Conservation (phyloP, 1,140 invertebrate genomes). For the Carcinoscorpius rotundicauda region DNA sequence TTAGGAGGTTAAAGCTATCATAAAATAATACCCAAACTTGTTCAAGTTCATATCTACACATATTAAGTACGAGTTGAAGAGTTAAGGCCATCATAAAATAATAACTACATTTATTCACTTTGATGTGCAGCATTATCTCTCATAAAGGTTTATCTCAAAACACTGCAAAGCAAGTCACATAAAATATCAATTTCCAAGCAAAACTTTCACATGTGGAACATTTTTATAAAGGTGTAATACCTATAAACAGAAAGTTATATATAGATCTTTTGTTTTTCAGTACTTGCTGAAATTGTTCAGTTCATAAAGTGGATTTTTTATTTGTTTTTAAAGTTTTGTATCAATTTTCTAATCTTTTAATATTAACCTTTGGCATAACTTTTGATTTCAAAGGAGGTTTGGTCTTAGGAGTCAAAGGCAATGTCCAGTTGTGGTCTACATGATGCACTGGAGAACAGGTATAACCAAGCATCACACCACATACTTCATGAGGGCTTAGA, state of each 20-base stretch:
- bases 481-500: constrained; percentile 73
- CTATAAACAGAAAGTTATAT: neutral
- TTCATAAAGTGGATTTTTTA: neutral
- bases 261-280: neutral
- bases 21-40: no score
- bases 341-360: neutral
- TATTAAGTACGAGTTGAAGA: no score
- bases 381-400: constrained; percentile 45
- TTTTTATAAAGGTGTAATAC: no score
- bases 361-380: constrained; percentile 9
- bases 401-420: constrained; percentile 70
- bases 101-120: no score
- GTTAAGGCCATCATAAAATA: no score
- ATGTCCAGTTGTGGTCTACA: constrained; percentile 79
- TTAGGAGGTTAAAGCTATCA: no score
- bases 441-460: constrained; percentile 59
- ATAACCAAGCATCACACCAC: constrained; percentile 80
- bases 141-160: no score
- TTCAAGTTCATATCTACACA: no score
- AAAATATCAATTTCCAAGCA: neutral
- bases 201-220: neutral
- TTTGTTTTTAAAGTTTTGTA: neutral
- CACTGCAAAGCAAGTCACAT: no score
- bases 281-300: neutral
- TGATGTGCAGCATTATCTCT: no score